phyloP scores from a whole-genome alignment of 2,113 vertebrate species.

The Leucosticte australis region DNA sequence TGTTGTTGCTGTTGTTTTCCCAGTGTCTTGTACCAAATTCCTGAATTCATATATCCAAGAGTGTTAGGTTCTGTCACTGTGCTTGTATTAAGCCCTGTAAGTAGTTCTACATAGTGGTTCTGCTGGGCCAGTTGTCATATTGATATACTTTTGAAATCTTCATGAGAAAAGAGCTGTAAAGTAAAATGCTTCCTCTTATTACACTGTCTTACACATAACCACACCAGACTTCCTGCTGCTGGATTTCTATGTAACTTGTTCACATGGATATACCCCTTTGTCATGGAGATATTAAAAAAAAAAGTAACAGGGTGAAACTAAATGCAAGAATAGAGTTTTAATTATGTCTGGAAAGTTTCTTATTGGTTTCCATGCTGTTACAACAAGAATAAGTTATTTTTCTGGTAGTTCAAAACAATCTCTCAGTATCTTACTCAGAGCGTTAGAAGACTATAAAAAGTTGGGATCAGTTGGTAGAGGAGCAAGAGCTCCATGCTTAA shows the following conservation, averaged over 20 bases:
- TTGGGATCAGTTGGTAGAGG: not conserved
- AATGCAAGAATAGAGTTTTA: not conserved
- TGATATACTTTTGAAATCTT: not conserved
- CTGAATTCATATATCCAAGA: not conserved
- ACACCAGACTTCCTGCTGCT: not conserved
- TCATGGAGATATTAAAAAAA: not conserved
- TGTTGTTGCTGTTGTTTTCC: not conserved
- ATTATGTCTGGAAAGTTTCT: not conserved
- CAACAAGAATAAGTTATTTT: not conserved
- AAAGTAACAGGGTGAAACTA: not conserved
- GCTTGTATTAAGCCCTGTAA: not conserved
- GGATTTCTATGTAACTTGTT: not conserved
- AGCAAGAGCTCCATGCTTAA: not conserved
- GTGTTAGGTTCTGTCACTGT: not conserved
- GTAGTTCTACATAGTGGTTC: not conserved
- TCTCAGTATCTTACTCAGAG: not conserved
- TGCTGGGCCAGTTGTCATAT: not conserved
- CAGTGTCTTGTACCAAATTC: not conserved
- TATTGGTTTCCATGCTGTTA: not conserved
- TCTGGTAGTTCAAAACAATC: not conserved
- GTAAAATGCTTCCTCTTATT: not conserved
- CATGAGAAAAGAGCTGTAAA: not conserved
- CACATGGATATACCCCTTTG: not conserved
- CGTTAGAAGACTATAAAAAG: not conserved
- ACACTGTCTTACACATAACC: too few species aligned